These are phyloP conservation scores for Mermis nigrescens DNA, from an alignment of 2,888 invertebrate species.

Conservation along the genomic window DNA sequence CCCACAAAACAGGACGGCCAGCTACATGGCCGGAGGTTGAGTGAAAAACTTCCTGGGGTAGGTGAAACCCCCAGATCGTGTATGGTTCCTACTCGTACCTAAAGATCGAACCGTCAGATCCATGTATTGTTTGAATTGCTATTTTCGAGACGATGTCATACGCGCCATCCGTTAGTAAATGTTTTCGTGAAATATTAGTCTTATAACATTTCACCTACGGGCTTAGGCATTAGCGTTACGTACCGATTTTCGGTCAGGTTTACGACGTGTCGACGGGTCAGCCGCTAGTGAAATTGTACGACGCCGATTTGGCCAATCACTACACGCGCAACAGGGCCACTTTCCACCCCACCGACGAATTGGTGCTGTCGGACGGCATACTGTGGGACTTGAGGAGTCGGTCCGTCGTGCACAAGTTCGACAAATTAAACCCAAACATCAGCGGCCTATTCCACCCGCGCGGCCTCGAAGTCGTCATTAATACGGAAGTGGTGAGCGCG, in stretches of 20 bases:
- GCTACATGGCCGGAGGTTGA: too few relatives aligned
- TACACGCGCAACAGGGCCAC: conserved; percentile 83
- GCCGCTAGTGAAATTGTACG: conserved; percentile 49
- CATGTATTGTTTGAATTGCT: too few relatives aligned
- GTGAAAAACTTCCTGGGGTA: too few relatives aligned
- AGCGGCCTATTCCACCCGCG: conserved; percentile 92
- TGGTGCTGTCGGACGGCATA: conserved; percentile 84
- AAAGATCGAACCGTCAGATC: too few relatives aligned
- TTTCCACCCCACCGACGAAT: conserved; percentile 75
- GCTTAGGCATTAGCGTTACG: not conserved
- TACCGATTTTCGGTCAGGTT: conserved; percentile 40
- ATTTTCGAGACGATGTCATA: too few relatives aligned
- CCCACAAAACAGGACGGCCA: too few relatives aligned
- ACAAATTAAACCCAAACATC: conserved; percentile 80
- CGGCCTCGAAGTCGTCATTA: conserved; percentile 81
- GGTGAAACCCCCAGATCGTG: too few relatives aligned
- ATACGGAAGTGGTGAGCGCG: conserved; percentile 59
- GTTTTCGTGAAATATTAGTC: too few relatives aligned
- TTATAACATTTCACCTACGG: too few relatives aligned
- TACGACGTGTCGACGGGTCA: conserved; percentile 68
- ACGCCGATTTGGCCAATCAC: conserved; percentile 63
- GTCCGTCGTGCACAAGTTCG: conserved; percentile 81
- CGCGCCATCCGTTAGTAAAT: too few relatives aligned
- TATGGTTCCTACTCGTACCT: too few relatives aligned
- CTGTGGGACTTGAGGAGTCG: conserved; percentile 70